Evolutionary conservation across 2,888 invertebrate genomes (phyloP).

Genomic region (Abscondita cerata): DNA sequence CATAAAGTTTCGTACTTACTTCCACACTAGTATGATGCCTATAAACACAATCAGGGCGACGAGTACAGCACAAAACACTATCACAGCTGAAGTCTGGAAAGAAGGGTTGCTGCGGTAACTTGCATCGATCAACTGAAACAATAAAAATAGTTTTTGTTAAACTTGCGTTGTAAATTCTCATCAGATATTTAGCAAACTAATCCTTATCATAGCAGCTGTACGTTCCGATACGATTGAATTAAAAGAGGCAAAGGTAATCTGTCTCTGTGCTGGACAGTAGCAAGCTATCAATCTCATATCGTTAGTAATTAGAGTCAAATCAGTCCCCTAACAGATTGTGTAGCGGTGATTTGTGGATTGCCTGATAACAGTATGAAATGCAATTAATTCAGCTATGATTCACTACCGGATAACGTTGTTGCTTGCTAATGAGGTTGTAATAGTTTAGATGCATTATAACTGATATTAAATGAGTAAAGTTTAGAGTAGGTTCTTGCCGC

Average conservation of each 20-base stretch:
- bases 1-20: constrained; percentile 69
- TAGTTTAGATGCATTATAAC: constrained; percentile 27
- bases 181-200: no score
- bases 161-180: no score
- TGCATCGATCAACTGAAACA: constrained; percentile 85
- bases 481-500: constrained; percentile 26
- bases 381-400: constrained; percentile 58
- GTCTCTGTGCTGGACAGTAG: constrained; percentile 39
- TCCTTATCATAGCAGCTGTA: background rate
- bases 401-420: constrained; percentile 46
- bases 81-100: constrained; percentile 83
- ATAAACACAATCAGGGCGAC: constrained; percentile 79
- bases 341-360: constrained; percentile 57
- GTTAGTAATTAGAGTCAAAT: constrained; percentile 55
- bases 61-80: constrained; percentile 81
- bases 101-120: constrained; percentile 87
- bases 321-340: constrained; percentile 54
- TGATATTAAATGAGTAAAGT: constrained; percentile 28
- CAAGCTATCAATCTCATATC: constrained; percentile 47
- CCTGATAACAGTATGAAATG: constrained; percentile 57
- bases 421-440: constrained; percentile 51
- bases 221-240: constrained; percentile 26
- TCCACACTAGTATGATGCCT: constrained; percentile 84
- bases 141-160: constrained; percentile 42
- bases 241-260: constrained; percentile 22